Percentiles rank a stretch among this genome's conserved stretches.
Conservation (phyloP, 1,140 invertebrate genomes). For the Phocides pigmalion region DNA sequence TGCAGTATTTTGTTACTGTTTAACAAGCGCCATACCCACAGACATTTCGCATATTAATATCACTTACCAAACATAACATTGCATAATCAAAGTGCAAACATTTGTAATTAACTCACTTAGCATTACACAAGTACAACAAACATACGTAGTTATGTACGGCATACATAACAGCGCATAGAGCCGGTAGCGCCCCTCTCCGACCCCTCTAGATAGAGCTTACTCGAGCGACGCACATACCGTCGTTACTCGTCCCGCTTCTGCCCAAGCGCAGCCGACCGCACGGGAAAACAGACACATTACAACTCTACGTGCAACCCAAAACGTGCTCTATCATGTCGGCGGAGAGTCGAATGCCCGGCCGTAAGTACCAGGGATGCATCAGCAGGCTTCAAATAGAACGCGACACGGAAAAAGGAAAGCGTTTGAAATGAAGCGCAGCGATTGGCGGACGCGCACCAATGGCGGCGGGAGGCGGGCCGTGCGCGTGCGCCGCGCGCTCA, state of each 20-base stretch:
- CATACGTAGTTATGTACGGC: constrained; percentile 53
- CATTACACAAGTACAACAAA: background rate
- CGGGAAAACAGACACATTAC: constrained; percentile 72
- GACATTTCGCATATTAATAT: constrained; percentile 1
- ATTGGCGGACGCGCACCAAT: constrained; percentile 75
- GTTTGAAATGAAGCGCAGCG: constrained; percentile 76
- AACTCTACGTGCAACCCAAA: constrained; percentile 4
- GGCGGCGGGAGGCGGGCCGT: constrained; percentile 66
- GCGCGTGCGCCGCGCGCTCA: constrained; percentile 53
- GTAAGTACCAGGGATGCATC: constrained; percentile 53
- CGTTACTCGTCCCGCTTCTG: constrained; percentile 61
- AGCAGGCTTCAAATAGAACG: constrained; percentile 77
- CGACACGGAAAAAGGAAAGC: constrained; percentile 76
- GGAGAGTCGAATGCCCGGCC: constrained; percentile 43
- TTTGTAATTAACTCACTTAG: constrained; percentile 15
- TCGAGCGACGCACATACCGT: constrained; percentile 38
- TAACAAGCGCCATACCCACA: background rate
- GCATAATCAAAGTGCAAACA: background rate
- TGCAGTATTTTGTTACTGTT: no score
- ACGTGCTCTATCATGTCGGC: background rate
- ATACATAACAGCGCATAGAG: constrained; percentile 44
- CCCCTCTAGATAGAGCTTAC: background rate
- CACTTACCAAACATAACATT: background rate
- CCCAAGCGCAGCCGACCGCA: constrained; percentile 76
- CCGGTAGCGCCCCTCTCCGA: constrained; percentile 4